Evolutionary conservation across 2,888 invertebrate species (phyloP).

Genomic region (Aradus depressus): DNA sequence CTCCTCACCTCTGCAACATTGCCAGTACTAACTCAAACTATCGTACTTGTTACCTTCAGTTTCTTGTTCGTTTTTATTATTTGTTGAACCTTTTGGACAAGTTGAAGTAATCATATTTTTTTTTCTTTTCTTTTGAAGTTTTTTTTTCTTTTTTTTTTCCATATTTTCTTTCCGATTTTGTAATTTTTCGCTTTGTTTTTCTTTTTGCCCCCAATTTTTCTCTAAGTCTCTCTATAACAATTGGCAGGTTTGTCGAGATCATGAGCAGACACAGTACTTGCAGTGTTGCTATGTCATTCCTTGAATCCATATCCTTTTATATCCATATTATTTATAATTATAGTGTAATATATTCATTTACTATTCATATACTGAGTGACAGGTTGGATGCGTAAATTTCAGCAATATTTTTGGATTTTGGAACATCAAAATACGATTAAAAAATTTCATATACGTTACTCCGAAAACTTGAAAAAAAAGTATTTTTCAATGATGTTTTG

Average conservation of each 20-base stretch:
- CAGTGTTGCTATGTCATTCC: slow-evolving; percentile 29
- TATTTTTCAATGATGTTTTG: too few relatives aligned
- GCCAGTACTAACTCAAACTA: too few relatives aligned
- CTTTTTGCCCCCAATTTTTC: slow-evolving; percentile 17
- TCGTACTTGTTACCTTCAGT: slow-evolving; percentile 1
- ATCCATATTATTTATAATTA: too few relatives aligned
- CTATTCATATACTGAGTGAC: too few relatives aligned
- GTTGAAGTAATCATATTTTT: slow-evolving; percentile 30
- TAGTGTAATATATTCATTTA: too few relatives aligned
- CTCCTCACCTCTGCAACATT: slow-evolving; percentile 28
- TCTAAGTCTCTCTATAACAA: slow-evolving; percentile 21
- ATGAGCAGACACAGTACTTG: slow-evolving; percentile 27
- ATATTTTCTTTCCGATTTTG: not conserved
- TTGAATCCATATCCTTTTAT: slow-evolving; percentile 16
- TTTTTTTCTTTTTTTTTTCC: too few relatives aligned
- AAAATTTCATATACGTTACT: too few relatives aligned
- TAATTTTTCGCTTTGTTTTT: slow-evolving; percentile 10
- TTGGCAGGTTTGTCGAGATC: slow-evolving; percentile 29
- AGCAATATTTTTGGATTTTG: too few relatives aligned
- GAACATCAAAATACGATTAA: not conserved
- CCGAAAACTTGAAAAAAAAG: too few relatives aligned
- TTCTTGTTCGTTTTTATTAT: not conserved
- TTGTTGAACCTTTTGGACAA: slow-evolving; percentile 26
- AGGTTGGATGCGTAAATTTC: too few relatives aligned
- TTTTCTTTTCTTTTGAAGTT: slow-evolving; percentile 22